These are phyloP conservation scores for Cardiocondyla obscurior DNA, from an alignment of 1,140 invertebrate genomes.

Conservation along the genomic window DNA sequence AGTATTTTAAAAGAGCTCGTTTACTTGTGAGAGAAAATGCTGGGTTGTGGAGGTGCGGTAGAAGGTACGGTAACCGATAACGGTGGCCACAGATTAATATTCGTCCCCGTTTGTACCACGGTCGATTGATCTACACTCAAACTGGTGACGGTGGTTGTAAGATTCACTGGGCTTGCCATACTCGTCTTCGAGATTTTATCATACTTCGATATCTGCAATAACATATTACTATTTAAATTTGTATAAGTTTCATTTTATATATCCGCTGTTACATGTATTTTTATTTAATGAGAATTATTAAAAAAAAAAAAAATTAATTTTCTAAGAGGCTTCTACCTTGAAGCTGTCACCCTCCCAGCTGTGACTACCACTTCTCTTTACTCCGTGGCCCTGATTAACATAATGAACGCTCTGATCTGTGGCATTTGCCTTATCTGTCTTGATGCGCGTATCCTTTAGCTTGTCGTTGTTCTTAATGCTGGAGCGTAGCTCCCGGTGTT, in stretches of 20 bases:
- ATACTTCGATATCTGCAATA: constrained; percentile 70
- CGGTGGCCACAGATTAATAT: constrained; percentile 86
- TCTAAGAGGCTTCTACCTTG: constrained; percentile 68
- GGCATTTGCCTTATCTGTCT: constrained; percentile 70
- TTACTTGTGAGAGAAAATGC: constrained; percentile 66
- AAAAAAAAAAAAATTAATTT: background rate
- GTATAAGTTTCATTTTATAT: background rate
- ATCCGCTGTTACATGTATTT: background rate
- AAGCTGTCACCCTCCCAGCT: constrained; percentile 71
- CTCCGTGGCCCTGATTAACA: constrained; percentile 60
- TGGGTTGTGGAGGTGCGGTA: constrained; percentile 75
- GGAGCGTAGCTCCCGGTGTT: constrained; percentile 86
- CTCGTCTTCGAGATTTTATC: constrained; percentile 63
- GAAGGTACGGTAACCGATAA: constrained; percentile 85
- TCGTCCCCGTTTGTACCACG: constrained; percentile 66
- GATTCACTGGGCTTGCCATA: constrained; percentile 46
- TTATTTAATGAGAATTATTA: too few species aligned
- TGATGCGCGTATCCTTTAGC: constrained; percentile 78
- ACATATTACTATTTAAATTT: background rate
- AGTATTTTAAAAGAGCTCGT: background rate
- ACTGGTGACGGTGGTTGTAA: constrained; percentile 51
- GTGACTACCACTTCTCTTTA: constrained; percentile 75
- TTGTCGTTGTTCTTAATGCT: constrained; percentile 83
- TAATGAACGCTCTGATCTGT: constrained; percentile 36
- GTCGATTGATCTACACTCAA: constrained; percentile 64